Evolutionary conservation across 2,888 invertebrate genomes (phyloP).

Genomic region (Gastracanthus pulcherrimus): DNA sequence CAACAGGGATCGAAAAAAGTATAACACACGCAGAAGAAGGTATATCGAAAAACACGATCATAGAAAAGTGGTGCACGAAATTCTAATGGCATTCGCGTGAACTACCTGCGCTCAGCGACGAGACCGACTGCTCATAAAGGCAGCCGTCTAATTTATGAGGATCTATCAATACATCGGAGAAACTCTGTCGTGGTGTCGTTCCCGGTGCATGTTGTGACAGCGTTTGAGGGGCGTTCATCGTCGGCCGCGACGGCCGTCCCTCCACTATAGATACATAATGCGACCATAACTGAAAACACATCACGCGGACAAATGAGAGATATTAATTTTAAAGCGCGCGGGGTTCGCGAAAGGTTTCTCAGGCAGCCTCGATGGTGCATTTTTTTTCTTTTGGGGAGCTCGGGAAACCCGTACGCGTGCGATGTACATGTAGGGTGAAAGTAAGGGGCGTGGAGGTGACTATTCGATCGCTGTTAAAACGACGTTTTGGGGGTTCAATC

Average conservation of each 20-base stretch:
- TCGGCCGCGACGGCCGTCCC: slow-evolving; percentile 64
- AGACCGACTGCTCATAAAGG: not conserved
- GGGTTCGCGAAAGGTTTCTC: not conserved
- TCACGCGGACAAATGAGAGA: slow-evolving; percentile 70
- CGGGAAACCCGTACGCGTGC: not conserved
- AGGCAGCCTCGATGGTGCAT: not conserved
- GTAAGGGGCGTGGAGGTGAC: not conserved
- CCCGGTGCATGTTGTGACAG: slow-evolving; percentile 72
- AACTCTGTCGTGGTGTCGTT: slow-evolving; percentile 57
- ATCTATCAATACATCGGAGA: slow-evolving; percentile 66
- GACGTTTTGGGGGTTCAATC: not conserved
- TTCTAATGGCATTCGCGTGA: not conserved
- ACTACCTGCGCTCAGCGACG: not conserved
- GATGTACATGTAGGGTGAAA: not conserved
- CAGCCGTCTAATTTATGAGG: slow-evolving; percentile 66
- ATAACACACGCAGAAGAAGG: too few relatives aligned
- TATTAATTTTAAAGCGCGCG: slow-evolving; percentile 69
- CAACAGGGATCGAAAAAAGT: too few relatives aligned
- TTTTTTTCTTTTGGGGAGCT: not conserved
- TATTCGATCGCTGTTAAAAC: not conserved
- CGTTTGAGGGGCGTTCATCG: slow-evolving; percentile 71
- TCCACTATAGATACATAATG: slow-evolving; percentile 41
- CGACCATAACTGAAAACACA: slow-evolving; percentile 61
- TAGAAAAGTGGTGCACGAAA: not conserved
- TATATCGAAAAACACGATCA: not conserved